Evolutionary conservation across 2,113 vertebrate species (phyloP), one percentile per base, ranked within the genome.

Genomic region (Antechinus stuartii): DNA sequence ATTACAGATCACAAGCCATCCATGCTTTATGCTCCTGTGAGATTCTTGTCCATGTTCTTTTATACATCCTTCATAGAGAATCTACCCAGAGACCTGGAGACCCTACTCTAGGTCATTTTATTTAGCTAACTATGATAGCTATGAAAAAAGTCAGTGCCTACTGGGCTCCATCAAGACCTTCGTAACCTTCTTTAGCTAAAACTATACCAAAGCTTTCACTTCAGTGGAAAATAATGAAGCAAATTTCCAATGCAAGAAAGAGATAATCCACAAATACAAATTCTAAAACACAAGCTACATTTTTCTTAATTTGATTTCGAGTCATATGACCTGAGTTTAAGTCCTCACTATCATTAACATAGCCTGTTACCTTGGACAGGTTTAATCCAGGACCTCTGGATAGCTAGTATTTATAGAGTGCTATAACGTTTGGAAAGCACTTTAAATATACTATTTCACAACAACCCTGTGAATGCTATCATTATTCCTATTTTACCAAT

Each of bases 241-340:
- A 84, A 84, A 84, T 42, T 84, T n/a, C 16, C 35, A 84, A 84
- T 42, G 30, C 30, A 90, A 94, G 46, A 68, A 95, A 96, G 16
- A 53, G 27, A 0, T 3, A 89, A 93, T 93, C n/a, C 27, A 68
- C 76, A 93, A 92, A 84, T 22, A 61, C 8, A 76, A 54, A 89
- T 92, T 50, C 57, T 53, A 50, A 95, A 95, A 94, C 10, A 47
- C 12, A 84, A 76, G 68, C 93, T 42, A 24, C 22, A 1, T 35
- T 95, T 92, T 91, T 42, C 9, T 46, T 12, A 76, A 76, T 95
- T 92, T 95, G 9, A 91, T 52, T 22, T 52, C 89, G 50, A 94
- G 56, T 92, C n/a, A 89, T 56, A 76, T 42, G 4, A 1, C 5
- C 35, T 76, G 16, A 14, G 19, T 84, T n/a, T 84, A 84, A 84